Base-by-base conservation (phyloP, 2,797 vertebrate species). In the Microctenopoma lineatum region DNA sequence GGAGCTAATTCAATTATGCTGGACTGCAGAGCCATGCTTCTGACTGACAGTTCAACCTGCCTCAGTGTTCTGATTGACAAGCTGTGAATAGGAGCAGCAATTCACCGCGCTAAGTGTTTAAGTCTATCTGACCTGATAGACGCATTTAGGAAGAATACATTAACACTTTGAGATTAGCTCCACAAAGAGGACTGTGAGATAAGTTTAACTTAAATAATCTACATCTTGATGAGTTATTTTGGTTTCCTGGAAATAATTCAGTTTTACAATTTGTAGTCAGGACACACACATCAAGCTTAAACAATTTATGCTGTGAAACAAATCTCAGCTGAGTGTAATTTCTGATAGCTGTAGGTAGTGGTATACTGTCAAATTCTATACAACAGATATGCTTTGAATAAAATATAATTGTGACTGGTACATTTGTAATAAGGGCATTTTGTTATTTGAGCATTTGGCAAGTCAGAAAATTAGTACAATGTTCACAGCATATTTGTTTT, bases 1-100 rank as follows among this genome's bases (percentile, higher is more conserved):
- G 74, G 56, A 77, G 78, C 84, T 88, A 88, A 90, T 91, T 89
- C 79, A 88, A 86, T 90, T 76, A 85, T 53, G 66, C 60, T 39
- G 63, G 59, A 68, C 60, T 39, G 69, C 67, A 57, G 77, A 13
- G 34, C 72, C 0, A 10, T 3, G 66, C 51, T n/a, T 56, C 69
- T 88, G 89, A 90, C 48, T 86, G 90, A 86, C 87, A 84, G 83
- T 73, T 68, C 69, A 66, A 62, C 84, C 70, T 55, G 80, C 75
- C 59, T 75, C 56, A 4, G 39, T 21, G 53, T 39, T 66, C 42
- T 84, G 88, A 87, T 57, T 88, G 85, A 89, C 86, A 84, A 51
- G 77, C 75, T 66, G 69, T 5, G 77, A 84, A 76, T 42, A 46
- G 66, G 65, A 77, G 45, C 59, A 73, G 70, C 67, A 59, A 12